Percentiles rank a stretch among this genome's conserved stretches.
Conservation (phyloP, 1,140 invertebrate genomes). For the Megalonaias nervosa region DNA sequence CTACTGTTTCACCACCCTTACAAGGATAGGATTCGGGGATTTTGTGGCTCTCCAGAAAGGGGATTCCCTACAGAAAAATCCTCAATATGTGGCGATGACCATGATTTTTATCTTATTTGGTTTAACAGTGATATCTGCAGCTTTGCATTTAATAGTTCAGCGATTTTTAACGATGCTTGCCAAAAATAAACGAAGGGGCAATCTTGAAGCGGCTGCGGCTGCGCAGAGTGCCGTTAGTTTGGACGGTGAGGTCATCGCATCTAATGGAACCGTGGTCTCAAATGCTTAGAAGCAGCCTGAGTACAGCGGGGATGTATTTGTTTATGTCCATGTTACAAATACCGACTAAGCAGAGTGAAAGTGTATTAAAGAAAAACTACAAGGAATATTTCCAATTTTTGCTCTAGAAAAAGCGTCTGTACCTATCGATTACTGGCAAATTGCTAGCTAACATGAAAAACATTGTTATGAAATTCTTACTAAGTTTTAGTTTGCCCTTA, state of each 20-base stretch:
- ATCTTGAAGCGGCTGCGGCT: slow-evolving; percentile 82
- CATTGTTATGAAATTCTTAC: slow-evolving; percentile 1
- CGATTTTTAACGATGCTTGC: slow-evolving; percentile 99
- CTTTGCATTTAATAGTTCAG: slow-evolving; percentile 97
- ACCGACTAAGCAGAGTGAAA: slow-evolving; percentile 40
- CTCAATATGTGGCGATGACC: slow-evolving; percentile 98
- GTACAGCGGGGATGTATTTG: slow-evolving; percentile 80
- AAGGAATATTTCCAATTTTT: slow-evolving; percentile 6
- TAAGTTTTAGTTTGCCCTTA: no score
- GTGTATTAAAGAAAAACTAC: not conserved
- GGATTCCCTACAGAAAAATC: slow-evolving; percentile 92
- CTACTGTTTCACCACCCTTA: slow-evolving; percentile 99
- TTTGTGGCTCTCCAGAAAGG: slow-evolving; percentile 87
- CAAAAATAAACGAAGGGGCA: slow-evolving; percentile 94
- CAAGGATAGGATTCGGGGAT: slow-evolving; percentile 91
- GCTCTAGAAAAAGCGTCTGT: slow-evolving; percentile 4
- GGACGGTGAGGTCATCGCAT: slow-evolving; percentile 93
- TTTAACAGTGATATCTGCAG: slow-evolving; percentile 98
- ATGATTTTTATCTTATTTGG: slow-evolving; percentile 99
- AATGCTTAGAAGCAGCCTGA: slow-evolving; percentile 66
- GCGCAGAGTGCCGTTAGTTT: slow-evolving; percentile 84
- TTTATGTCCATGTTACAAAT: slow-evolving; percentile 83
- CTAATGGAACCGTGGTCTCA: slow-evolving; percentile 75
- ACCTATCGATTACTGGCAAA: slow-evolving; percentile 14
- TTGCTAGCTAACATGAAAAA: slow-evolving; percentile 8